A percentile compares a stretch with the other conserved stretches of the same genome.
Conservation (phyloP, 2,888 invertebrate species). For the Erannis defoliaria region DNA sequence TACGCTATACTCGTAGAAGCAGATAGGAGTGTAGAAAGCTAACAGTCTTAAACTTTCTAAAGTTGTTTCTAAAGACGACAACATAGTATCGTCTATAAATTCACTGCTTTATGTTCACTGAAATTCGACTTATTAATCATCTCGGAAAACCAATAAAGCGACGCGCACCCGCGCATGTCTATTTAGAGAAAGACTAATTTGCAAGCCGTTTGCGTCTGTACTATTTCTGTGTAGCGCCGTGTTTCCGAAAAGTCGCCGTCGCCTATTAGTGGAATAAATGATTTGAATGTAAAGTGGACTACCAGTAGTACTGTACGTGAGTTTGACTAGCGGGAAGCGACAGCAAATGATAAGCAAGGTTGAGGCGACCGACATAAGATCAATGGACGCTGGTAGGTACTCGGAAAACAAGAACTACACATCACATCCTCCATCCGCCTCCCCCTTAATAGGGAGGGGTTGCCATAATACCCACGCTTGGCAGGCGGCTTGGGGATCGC, state of each 20-base stretch:
- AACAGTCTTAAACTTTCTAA: no score
- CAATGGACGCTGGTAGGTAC: background rate
- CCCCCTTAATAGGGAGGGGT: no score
- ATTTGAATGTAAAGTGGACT: conserved; percentile 47
- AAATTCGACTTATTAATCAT: conserved; percentile 13
- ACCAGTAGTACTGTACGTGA: conserved; percentile 45
- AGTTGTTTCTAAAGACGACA: background rate
- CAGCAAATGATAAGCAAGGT: conserved; percentile 17
- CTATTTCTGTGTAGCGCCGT: conserved; percentile 39
- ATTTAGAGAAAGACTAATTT: conserved; percentile 37
- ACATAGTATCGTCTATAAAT: background rate
- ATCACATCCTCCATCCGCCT: no score
- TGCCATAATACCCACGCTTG: no score
- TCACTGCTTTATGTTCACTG: background rate
- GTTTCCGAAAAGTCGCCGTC: conserved; percentile 38
- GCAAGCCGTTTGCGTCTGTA: conserved; percentile 40
- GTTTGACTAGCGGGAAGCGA: conserved; percentile 44
- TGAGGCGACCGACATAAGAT: background rate
- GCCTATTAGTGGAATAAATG: conserved; percentile 43
- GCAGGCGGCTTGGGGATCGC: no score
- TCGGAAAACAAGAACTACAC: background rate
- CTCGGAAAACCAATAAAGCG: conserved; percentile 20
- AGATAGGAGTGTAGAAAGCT: no score
- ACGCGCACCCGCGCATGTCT: conserved; percentile 10
- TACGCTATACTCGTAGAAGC: no score